Percentiles rank a stretch among this genome's conserved stretches.
Conservation (phyloP, 1,140 invertebrate genomes). For the Papilio dardanus region DNA sequence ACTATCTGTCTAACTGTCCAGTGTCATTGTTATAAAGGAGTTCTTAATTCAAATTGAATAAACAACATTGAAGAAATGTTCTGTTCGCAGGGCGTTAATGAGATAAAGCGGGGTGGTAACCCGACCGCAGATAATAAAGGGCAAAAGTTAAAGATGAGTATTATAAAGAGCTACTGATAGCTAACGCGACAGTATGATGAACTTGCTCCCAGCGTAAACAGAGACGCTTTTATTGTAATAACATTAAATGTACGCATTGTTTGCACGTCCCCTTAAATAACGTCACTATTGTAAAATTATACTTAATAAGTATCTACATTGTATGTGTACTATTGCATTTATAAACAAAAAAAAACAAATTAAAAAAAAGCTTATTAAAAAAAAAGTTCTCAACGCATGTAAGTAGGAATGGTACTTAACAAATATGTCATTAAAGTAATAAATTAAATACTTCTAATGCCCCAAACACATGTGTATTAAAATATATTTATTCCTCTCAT, state of each 20-base stretch:
- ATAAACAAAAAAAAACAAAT: too few relatives aligned
- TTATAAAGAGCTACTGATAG: slow-evolving; percentile 61
- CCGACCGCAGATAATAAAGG: slow-evolving; percentile 60
- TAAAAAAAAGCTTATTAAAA: background rate
- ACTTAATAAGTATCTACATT: background rate
- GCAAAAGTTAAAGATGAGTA: slow-evolving; percentile 74
- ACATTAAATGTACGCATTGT: slow-evolving; percentile 53
- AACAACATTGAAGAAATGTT: slow-evolving; percentile 53
- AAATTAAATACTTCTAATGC: too few relatives aligned
- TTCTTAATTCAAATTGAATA: slow-evolving; percentile 22
- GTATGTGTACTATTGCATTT: background rate
- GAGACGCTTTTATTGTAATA: slow-evolving; percentile 45
- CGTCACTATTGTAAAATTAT: background rate
- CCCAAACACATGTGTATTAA: too few relatives aligned
- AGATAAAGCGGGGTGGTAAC: slow-evolving; percentile 73
- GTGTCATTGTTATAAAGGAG: background rate
- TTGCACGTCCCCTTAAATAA: slow-evolving; percentile 57
- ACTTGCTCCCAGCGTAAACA: slow-evolving; percentile 63
- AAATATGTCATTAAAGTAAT: too few relatives aligned
- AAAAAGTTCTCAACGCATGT: too few relatives aligned
- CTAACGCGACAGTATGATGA: slow-evolving; percentile 66
- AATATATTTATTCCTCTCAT: too few relatives aligned
- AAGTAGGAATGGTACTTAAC: too few relatives aligned
- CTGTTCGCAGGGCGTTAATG: slow-evolving; percentile 60
- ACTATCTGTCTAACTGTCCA: background rate